Evolutionary conservation across 1,140 invertebrate species (phyloP).

Genomic region (Pemphigus obesinymphae): DNA sequence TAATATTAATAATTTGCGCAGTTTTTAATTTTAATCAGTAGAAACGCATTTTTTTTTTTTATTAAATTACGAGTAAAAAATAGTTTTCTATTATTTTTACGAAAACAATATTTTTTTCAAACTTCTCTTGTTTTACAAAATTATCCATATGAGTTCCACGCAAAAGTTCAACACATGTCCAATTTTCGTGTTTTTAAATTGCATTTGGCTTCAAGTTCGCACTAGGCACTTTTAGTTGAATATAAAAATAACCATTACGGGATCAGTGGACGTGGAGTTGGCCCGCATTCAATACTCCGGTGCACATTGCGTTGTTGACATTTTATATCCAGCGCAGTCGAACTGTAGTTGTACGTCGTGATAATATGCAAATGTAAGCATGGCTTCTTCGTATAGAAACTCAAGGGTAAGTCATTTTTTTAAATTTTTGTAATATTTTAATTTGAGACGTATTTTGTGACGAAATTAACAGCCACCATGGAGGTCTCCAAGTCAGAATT

Average conservation of each 20-base stretch:
- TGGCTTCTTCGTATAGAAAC: conserved; percentile 32
- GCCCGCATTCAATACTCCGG: conserved; percentile 38
- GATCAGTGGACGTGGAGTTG: conserved; percentile 36
- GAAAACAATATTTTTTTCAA: no score
- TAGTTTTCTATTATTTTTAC: not conserved
- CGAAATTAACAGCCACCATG: conserved; percentile 20
- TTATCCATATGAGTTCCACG: not conserved
- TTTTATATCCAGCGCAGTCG: conserved; percentile 36
- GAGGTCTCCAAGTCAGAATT: conserved; percentile 23
- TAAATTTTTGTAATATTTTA: not conserved
- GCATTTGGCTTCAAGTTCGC: conserved; percentile 40
- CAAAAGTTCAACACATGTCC: not conserved
- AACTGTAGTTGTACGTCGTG: not conserved
- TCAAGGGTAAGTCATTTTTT: not conserved
- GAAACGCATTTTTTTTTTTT: not conserved
- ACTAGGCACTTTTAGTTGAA: conserved; percentile 29
- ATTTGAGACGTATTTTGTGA: not conserved
- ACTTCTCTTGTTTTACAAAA: no score
- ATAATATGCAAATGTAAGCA: conserved; percentile 30
- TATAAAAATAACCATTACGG: conserved; percentile 36
- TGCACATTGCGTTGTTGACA: conserved; percentile 42
- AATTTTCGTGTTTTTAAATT: conserved; percentile 35
- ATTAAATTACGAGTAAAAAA: not conserved
- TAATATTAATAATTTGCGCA: not conserved
- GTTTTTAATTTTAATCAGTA: not conserved